Percentiles rank a stretch among this genome's conserved stretches.
Evolutionary conservation across 2,888 invertebrate genomes (phyloP).

Genomic region (Orthonevra nobilis): DNA sequence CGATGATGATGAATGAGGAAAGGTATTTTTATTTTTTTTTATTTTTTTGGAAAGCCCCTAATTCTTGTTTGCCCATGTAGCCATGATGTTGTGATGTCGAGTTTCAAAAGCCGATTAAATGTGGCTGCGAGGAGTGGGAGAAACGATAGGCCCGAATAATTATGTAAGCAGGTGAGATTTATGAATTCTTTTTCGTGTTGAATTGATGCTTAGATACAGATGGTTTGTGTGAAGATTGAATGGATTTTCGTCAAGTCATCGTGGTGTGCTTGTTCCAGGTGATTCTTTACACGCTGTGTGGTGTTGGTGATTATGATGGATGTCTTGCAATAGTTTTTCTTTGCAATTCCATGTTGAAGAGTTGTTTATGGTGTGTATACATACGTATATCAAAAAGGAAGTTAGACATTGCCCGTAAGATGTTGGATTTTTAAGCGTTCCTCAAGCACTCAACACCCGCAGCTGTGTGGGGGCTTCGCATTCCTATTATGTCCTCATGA

Average conservation of each 20-base stretch:
- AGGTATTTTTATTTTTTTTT: no score
- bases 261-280: constrained; percentile 9
- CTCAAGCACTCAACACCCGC: no score
- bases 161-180: constrained; percentile 54
- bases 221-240: not conserved
- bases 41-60: constrained; percentile 39
- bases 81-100: not conserved
- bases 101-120: constrained; percentile 40
- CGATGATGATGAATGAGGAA: constrained; percentile 49
- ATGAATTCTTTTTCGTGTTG: constrained; percentile 22
- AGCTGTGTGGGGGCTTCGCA: no score
- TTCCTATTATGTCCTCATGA: no score
- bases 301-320: constrained; percentile 19
- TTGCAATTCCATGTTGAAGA: no score
- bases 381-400: no score
- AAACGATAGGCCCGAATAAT: constrained; percentile 20
- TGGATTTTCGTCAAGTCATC: constrained; percentile 9
- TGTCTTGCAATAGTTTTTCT: constrained; percentile 8
- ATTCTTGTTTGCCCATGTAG: constrained; percentile 11
- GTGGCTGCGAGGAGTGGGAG: not conserved
- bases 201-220: not conserved
- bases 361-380: no score
- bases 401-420: no score
- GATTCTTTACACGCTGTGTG: constrained; percentile 9
- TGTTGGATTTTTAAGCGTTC: no score